phyloP scores from a whole-genome alignment of 2,113 vertebrate genomes.

The Lucifuga dentata region DNA sequence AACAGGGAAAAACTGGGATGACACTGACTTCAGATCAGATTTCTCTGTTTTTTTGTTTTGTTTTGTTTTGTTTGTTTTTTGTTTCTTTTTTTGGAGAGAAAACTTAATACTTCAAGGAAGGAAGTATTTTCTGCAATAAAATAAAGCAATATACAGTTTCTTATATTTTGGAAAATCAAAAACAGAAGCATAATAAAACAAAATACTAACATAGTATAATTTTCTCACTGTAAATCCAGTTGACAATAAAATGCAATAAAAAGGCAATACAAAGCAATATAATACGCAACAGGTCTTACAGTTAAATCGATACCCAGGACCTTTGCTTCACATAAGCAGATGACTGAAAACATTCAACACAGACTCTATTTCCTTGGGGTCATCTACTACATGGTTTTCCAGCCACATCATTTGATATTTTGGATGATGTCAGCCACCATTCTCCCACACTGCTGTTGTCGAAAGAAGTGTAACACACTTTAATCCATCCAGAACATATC shows the following conservation, averaged over 20 bases:
- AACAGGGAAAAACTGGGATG: conserved; percentile 30
- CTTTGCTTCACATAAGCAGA: conserved; percentile 69
- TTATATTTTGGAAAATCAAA: conserved; percentile 89
- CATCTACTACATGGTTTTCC: conserved; percentile 51
- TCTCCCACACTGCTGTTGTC: conserved; percentile 42
- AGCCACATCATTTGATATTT: conserved; percentile 59
- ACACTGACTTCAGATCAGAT: conserved; percentile 41
- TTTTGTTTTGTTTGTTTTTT: too few species aligned
- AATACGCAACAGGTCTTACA: conserved; percentile 77
- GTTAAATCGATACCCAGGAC: conserved; percentile 78
- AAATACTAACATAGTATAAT: conserved; percentile 91
- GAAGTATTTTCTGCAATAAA: conserved; percentile 80
- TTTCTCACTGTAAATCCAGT: conserved; percentile 89
- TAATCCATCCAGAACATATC: too few species aligned
- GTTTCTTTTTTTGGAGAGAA: conserved; percentile 47
- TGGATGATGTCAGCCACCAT: conserved; percentile 53
- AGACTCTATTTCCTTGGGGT: conserved; percentile 51
- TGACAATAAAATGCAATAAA: conserved; percentile 84
- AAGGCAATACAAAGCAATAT: conserved; percentile 83
- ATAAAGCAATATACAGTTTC: conserved; percentile 84
- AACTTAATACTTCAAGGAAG: conserved; percentile 70
- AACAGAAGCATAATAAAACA: conserved; percentile 85
- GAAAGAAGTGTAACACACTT: conserved; percentile 45
- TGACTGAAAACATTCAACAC: conserved; percentile 70
- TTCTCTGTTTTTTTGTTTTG: too few species aligned